phyloP scores from a whole-genome alignment of 2,113 vertebrate genomes.

The Pachypanchax playfairii region DNA sequence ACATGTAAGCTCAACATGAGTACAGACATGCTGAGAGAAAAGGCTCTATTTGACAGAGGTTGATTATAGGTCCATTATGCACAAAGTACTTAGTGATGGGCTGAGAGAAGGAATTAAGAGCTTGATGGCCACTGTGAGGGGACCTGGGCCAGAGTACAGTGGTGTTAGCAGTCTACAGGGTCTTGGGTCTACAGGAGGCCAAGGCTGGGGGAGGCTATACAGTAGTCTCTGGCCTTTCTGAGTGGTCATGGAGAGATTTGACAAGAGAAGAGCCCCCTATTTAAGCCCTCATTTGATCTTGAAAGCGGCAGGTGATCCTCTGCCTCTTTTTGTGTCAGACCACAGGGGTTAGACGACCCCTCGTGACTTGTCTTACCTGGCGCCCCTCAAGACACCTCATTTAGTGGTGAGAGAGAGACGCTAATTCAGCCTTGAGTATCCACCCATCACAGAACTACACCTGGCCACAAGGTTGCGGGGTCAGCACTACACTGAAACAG shows the following conservation, averaged over 20 bases:
- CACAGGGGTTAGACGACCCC: constrained; percentile 66
- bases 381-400: constrained; percentile 72
- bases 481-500: constrained; percentile 63
- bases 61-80: constrained; percentile 79
- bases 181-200: constrained; percentile 65
- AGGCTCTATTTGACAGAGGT: constrained; percentile 70
- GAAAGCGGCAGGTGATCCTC: constrained; percentile 76
- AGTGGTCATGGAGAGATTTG: constrained; percentile 79
- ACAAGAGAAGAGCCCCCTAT: constrained; percentile 69
- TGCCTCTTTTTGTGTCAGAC: constrained; percentile 74
- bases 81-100: constrained; percentile 72
- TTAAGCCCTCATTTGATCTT: constrained; percentile 78
- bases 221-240: constrained; percentile 64
- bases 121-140: constrained; percentile 71
- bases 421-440: constrained; percentile 57
- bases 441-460: constrained; percentile 61
- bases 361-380: constrained; percentile 73
- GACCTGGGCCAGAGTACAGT: constrained; percentile 62
- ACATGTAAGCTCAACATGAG: constrained; percentile 73
- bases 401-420: constrained; percentile 56
- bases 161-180: constrained; percentile 67
- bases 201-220: constrained; percentile 56
- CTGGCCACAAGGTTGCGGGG: constrained; percentile 68
- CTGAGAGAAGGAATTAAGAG: constrained; percentile 76
- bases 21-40: constrained; percentile 74